Evolutionary conservation across 2,888 invertebrate species (phyloP).

Genomic region (Clostera curtula): DNA sequence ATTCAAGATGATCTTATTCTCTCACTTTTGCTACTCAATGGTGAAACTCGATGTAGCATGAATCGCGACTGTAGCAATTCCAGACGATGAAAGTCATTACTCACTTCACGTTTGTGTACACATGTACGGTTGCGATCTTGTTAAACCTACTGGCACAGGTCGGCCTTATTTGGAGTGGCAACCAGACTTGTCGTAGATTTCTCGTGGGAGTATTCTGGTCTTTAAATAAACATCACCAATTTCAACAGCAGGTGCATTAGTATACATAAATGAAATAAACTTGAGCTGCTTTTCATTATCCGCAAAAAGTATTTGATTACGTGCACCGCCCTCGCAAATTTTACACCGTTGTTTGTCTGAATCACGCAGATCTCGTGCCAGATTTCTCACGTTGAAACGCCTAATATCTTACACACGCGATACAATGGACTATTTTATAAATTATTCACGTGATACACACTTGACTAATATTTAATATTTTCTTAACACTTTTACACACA

Average conservation of each 20-base stretch:
- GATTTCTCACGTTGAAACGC: slow-evolving; percentile 39
- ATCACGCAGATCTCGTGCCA: slow-evolving; percentile 43
- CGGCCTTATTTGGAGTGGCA: slow-evolving; percentile 44
- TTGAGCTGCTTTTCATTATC: slow-evolving; percentile 11
- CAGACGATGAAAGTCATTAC: slow-evolving; percentile 65
- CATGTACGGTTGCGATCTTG: slow-evolving; percentile 30
- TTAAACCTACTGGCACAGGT: slow-evolving; percentile 34
- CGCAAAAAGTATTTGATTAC: slow-evolving; percentile 10
- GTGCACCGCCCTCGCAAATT: slow-evolving; percentile 18
- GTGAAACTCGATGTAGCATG: slow-evolving; percentile 53
- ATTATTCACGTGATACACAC: slow-evolving; percentile 30
- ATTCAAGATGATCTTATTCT: slow-evolving; percentile 1
- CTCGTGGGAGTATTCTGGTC: slow-evolving; percentile 40
- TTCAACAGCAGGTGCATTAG: slow-evolving; percentile 24
- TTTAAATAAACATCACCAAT: slow-evolving; percentile 27
- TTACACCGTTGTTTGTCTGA: slow-evolving; percentile 29
- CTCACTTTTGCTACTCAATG: slow-evolving; percentile 21
- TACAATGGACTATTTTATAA: slow-evolving; percentile 30
- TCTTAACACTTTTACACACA: not conserved
- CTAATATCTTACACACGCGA: slow-evolving; percentile 29
- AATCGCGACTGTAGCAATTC: slow-evolving; percentile 41
- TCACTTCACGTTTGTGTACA: slow-evolving; percentile 25
- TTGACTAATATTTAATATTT: slow-evolving; percentile 18
- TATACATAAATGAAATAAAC: slow-evolving; percentile 19
- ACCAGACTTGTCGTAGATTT: slow-evolving; percentile 37